A percentile compares a stretch with the other conserved stretches of the same genome.
phyloP scores from a whole-genome alignment of 2,888 invertebrate species.

The Ophion ventricosus region DNA sequence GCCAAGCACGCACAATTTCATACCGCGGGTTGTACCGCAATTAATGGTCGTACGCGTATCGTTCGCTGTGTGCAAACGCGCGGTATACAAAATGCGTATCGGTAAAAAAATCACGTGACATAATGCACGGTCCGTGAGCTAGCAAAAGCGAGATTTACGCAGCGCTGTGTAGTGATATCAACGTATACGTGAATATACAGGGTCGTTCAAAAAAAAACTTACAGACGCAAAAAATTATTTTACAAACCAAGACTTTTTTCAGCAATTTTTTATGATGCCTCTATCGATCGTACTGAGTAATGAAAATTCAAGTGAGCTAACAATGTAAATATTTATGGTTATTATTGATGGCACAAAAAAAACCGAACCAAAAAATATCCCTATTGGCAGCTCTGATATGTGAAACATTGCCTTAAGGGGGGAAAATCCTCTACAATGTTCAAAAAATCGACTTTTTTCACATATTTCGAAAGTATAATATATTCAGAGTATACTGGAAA shows the following conservation, averaged over 20 bases:
- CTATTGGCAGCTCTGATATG: too few relatives aligned
- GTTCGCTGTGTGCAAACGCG: slow-evolving; percentile 4
- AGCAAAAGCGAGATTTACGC: slow-evolving; percentile 38
- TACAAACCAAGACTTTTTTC: not conserved
- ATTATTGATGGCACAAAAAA: too few relatives aligned
- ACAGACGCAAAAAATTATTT: not conserved
- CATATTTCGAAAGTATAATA: too few relatives aligned
- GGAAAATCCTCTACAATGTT: too few relatives aligned
- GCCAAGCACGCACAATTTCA: not conserved
- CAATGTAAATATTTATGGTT: too few relatives aligned
- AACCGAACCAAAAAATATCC: too few relatives aligned
- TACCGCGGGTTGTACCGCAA: not conserved
- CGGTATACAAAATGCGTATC: slow-evolving; percentile 36
- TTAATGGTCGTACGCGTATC: not conserved
- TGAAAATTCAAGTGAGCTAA: too few relatives aligned
- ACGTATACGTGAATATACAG: not conserved
- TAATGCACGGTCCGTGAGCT: slow-evolving; percentile 29
- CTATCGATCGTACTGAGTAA: too few relatives aligned
- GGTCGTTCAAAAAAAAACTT: not conserved
- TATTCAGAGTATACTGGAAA: too few relatives aligned
- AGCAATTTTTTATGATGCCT: not conserved
- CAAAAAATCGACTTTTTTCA: too few relatives aligned
- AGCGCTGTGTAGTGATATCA: slow-evolving; percentile 16
- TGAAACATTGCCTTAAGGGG: too few relatives aligned
- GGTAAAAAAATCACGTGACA: slow-evolving; percentile 34